Evolutionary conservation across 2,113 vertebrate genomes (phyloP), one percentile per base, ranked within the genome.

Genomic region (Syngnathus floridae): DNA sequence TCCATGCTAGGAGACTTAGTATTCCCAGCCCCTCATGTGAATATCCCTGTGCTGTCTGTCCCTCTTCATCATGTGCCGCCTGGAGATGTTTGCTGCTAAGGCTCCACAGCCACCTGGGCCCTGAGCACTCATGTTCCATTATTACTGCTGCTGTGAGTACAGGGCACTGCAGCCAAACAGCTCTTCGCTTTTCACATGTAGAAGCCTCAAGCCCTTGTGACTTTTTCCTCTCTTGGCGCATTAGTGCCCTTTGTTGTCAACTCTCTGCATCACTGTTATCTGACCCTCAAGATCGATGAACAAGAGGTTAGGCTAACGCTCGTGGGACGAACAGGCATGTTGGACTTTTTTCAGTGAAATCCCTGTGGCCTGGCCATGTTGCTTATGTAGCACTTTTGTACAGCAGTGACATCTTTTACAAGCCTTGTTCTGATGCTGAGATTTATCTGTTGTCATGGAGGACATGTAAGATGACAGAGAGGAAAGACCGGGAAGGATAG

Each of bases 191-290:
- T 41, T 61, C 40, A 43, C 40, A 61, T 61, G 59, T 61, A 7
- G 21, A 61, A 61, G 59, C 40, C 38, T 43, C 59, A 43, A 22
- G 37, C 21, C 59, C 40, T 11, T 2, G 40, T 61, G 59, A 45
- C 59, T 61, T 61, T 61, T 61, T 58, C 59, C 59, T 43, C 21
- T 61, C 59, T 61, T 61, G 38, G 59, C 40, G 40, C 59, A 61
- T 61, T 61, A 43, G 40, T 61, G 59, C 59, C 59, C 59, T 61
- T 61, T 61, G 59, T 61, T 61, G 59, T 61, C 59, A 61, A 26
- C 40, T 26, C 17, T 45, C 40, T 14, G n/a, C 59, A 22, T 61
- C 59, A 61, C 59, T 43, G 12, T 61, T 43, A 61, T 61, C 59
- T 45, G 59, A 61, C 59, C 38, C 21, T 61, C 1, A 43, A 61